A percentile compares a stretch with the other conserved stretches of the same genome.
Evolutionary conservation across 2,797 vertebrate genomes (phyloP).

Genomic region (Manis javanica): DNA sequence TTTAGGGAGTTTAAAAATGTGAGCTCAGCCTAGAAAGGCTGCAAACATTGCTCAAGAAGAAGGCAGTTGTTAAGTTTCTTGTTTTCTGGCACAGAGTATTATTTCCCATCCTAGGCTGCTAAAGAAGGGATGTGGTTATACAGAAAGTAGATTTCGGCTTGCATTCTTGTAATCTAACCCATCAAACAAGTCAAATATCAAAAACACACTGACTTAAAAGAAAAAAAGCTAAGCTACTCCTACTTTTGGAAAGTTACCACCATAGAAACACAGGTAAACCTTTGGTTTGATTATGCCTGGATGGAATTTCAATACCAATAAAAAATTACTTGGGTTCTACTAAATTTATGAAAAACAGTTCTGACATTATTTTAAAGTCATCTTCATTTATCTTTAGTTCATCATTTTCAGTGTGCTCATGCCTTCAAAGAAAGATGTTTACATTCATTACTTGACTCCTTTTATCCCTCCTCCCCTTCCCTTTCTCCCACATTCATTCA

Average conservation of each 20-base stretch:
- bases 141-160: conserved; percentile 70
- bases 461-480: not conserved
- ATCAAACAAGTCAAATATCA: conserved; percentile 59
- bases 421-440: conserved; percentile 5
- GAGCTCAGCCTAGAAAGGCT: conserved; percentile 20
- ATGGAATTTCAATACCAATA: not conserved
- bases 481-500: not conserved
- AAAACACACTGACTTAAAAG: conserved; percentile 73
- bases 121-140: conserved; percentile 80
- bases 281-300: conserved; percentile 9
- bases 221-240: conserved; percentile 44
- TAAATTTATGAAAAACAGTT: not conserved
- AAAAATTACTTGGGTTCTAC: not conserved
- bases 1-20: conserved; percentile 31
- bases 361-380: not conserved
- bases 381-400: not conserved
- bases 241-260: conserved; percentile 52
- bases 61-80: conserved; percentile 20
- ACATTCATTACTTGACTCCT: not conserved
- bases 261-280: conserved; percentile 30
- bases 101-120: conserved; percentile 62
- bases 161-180: conserved; percentile 70
- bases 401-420: not conserved
- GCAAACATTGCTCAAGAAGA: not conserved
- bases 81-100: conserved; percentile 46